Base-by-base conservation (phyloP, 2,888 invertebrate genomes). In the Lacanobia wlatinum region DNA sequence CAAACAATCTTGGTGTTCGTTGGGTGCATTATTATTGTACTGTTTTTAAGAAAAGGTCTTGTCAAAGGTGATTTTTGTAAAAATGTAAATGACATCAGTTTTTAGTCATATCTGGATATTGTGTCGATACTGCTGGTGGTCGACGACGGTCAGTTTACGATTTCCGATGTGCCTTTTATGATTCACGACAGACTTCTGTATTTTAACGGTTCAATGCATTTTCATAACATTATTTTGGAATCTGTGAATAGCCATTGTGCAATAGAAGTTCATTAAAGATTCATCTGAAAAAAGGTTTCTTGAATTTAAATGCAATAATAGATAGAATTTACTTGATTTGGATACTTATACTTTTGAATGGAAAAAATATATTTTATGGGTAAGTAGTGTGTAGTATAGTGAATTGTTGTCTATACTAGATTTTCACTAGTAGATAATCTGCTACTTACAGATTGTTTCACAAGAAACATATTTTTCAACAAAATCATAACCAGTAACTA, bases 31-130 rank as follows among this genome's bases (percentile, higher is more conserved):
- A 28, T 50, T 52, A 61, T 34, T 68, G 46, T 21, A 61, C 14
- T 52, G 67, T 55, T 65, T 23, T 23, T 65, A 59, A 28, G 53
- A 69, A 76, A 50, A 70, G 1, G 12, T 69, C 21, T 70, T 38
- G 23, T 59, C 48, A 34, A 48, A 55, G 66, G 40, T 72, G 68
- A 70, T 74, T 55, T 73, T 69, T 28, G 48, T 75, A 65, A 70
- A 81, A 73, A 67, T 63, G 76, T 48, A 60, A 76, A 90, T 93
- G 93, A 94, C 93, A 93, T 94, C 92, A 93, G 90, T 75, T 48
- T 75, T 92, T 93, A 93, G 89, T 93, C 91, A 92, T 89, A 84
- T 86, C 80, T 72, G 65, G 69, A 70, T 85, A 59, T 59, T 78
- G 64, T 78, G 64, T 56, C 64, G 70, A 82, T 80, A 77, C 56